Percentiles rank a stretch among this genome's conserved stretches.
Evolutionary conservation across 2,888 invertebrate genomes (phyloP).

Genomic region (Alsophila aescularia): DNA sequence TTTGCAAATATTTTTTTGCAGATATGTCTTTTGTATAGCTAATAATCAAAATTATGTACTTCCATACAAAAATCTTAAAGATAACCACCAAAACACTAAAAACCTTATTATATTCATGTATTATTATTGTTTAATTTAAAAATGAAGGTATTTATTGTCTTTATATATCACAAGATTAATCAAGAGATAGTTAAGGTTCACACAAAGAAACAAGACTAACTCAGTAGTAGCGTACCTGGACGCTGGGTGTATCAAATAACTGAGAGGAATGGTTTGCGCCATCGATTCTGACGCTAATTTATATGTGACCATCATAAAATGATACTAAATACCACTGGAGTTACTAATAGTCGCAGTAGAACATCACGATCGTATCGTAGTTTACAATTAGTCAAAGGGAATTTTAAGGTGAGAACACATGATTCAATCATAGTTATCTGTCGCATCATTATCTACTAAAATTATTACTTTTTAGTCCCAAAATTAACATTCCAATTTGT

Average conservation of each 20-base stretch:
- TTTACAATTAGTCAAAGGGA: constrained; percentile 28
- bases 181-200: neutral
- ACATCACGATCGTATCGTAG: constrained; percentile 25
- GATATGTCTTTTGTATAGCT: too few species aligned
- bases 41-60: too few species aligned
- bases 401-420: constrained; percentile 14
- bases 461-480: too few species aligned
- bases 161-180: too few species aligned
- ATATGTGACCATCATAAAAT: constrained; percentile 28
- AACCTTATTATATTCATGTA: too few species aligned
- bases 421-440: neutral
- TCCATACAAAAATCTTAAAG: too few species aligned
- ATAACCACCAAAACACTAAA: too few species aligned
- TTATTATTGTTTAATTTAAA: too few species aligned
- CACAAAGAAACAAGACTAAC: neutral
- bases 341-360: constrained; percentile 24
- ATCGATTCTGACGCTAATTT: constrained; percentile 25
- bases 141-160: too few species aligned
- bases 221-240: neutral
- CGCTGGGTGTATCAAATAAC: constrained; percentile 12
- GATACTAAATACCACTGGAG: constrained; percentile 28
- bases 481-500: too few species aligned
- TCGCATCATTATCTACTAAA: too few species aligned
- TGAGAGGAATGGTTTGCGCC: constrained; percentile 15
- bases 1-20: too few species aligned